phyloP scores from a whole-genome alignment of 1,140 invertebrate genomes.

The Bombus waltoni region DNA sequence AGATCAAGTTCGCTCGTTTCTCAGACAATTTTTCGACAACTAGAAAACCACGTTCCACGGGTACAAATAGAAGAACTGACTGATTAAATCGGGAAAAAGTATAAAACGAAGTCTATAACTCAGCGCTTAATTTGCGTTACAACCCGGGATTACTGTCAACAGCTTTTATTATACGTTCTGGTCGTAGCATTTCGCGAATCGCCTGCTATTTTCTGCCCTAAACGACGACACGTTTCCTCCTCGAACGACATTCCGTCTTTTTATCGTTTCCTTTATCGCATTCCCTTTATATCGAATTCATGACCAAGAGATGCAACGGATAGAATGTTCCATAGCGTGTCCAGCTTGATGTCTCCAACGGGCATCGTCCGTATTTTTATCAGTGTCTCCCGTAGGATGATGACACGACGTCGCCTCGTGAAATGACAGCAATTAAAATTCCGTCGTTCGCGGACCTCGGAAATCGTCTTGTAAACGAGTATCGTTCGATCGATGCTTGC shows the following conservation, averaged over 20 bases:
- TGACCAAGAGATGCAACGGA: neutral
- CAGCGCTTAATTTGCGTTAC: neutral
- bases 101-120: neutral
- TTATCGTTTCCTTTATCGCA: neutral
- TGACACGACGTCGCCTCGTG: neutral
- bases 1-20: too few species aligned
- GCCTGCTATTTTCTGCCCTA: neutral
- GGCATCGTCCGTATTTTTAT: neutral
- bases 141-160: neutral
- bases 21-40: neutral
- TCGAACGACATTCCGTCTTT: neutral
- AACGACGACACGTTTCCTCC: conserved; percentile 10
- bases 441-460: neutral
- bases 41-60: neutral
- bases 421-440: conserved; percentile 26
- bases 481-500: neutral
- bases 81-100: neutral
- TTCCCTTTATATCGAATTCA: conserved; percentile 2
- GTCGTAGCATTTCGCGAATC: neutral
- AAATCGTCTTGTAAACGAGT: neutral
- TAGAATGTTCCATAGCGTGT: neutral
- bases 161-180: conserved; percentile 2
- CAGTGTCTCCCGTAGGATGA: neutral
- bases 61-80: neutral
- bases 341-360: neutral